Percentiles rank a stretch among this genome's conserved stretches.
Conservation (phyloP, 2,888 invertebrate species). For the Zaprionus obscuricornis region DNA sequence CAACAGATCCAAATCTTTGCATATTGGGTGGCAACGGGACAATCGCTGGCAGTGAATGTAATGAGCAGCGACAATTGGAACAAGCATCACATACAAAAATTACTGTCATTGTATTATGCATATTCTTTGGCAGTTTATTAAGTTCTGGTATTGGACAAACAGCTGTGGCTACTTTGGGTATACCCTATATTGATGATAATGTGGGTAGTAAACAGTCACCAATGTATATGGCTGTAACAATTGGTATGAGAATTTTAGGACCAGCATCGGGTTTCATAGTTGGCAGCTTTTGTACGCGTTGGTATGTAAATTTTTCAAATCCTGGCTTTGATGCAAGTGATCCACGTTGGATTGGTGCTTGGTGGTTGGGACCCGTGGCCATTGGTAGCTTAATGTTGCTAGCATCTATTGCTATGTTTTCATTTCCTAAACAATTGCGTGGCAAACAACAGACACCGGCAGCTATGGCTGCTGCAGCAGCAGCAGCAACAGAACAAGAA, state of each 20-base stretch:
- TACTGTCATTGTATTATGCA: slow-evolving; percentile 91
- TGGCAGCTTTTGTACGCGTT: slow-evolving; percentile 93
- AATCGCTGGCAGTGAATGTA: slow-evolving; percentile 83
- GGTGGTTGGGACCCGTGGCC: slow-evolving; percentile 96
- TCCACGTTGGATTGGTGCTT: slow-evolving; percentile 97
- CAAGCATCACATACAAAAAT: slow-evolving; percentile 90
- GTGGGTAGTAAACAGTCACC: slow-evolving; percentile 96
- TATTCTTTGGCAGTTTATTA: slow-evolving; percentile 93
- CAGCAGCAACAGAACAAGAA: slow-evolving; percentile 78
- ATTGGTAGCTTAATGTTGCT: slow-evolving; percentile 93
- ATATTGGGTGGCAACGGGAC: slow-evolving; percentile 58
- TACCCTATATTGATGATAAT: slow-evolving; percentile 97
- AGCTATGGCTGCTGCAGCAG: slow-evolving; percentile 37
- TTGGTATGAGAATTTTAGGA: slow-evolving; percentile 94
- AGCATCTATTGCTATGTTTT: slow-evolving; percentile 94
- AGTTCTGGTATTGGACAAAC: slow-evolving; percentile 97
- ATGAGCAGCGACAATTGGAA: slow-evolving; percentile 86
- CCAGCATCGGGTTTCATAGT: slow-evolving; percentile 95
- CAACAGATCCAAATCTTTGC: slow-evolving; percentile 74
- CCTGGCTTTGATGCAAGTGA: slow-evolving; percentile 91
- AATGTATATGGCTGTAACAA: slow-evolving; percentile 96
- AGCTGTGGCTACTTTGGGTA: slow-evolving; percentile 95
- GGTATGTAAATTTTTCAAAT: slow-evolving; percentile 92
- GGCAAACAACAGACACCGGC: slow-evolving; percentile 81
- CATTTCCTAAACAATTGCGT: slow-evolving; percentile 92